These are phyloP conservation scores for Spodoptera litura DNA, from an alignment of 1,140 invertebrate genomes.

Conservation along the genomic window DNA sequence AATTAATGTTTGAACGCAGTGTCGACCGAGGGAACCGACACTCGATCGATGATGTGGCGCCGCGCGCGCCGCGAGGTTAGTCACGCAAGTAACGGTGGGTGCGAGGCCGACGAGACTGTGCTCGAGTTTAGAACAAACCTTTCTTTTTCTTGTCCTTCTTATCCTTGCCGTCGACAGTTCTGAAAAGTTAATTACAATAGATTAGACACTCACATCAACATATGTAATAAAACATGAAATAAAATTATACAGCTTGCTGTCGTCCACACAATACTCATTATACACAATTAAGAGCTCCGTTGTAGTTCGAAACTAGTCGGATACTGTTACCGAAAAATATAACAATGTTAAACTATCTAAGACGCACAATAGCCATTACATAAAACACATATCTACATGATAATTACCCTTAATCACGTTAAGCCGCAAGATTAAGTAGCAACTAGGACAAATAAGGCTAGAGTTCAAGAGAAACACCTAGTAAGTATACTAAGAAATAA, in stretches of 20 bases:
- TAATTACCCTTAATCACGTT: too few species aligned
- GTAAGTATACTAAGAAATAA: not conserved
- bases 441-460: too few species aligned
- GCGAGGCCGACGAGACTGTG: slow-evolving; percentile 66
- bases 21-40: slow-evolving; percentile 23
- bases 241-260: not conserved
- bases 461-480: too few species aligned
- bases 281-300: too few species aligned
- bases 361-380: too few species aligned
- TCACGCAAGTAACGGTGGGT: slow-evolving; percentile 79
- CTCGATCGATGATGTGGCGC: slow-evolving; percentile 42
- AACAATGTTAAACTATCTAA: too few species aligned
- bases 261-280: too few species aligned
- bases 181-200: slow-evolving; percentile 61
- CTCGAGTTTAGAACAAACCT: slow-evolving; percentile 84
- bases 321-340: too few species aligned
- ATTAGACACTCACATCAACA: not conserved
- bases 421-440: too few species aligned
- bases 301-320: too few species aligned
- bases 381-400: too few species aligned
- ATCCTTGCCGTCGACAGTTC: slow-evolving; percentile 85
- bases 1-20: slow-evolving; percentile 5
- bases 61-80: slow-evolving; percentile 65
- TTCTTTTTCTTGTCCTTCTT: slow-evolving; percentile 87
- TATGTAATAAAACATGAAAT: not conserved